These are phyloP conservation scores for Balaenoptera acutorostrata DNA, from an alignment of 2,113 vertebrate genomes.

Conservation along the genomic window DNA sequence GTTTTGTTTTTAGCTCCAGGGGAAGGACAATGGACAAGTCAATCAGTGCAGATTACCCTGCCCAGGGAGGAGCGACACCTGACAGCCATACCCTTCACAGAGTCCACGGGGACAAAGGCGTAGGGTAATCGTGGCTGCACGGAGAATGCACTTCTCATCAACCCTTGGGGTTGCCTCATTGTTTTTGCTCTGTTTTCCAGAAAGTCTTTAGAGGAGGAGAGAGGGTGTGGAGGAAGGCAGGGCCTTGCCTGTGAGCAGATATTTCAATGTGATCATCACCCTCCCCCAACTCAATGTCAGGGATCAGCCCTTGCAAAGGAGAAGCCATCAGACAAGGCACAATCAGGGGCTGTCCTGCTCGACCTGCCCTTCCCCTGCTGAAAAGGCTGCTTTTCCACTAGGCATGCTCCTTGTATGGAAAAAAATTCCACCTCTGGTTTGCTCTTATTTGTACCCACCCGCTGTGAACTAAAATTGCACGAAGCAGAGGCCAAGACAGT, in stretches of 20 bases:
- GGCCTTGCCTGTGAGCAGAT: slow-evolving; percentile 41
- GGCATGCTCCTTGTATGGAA: neutral
- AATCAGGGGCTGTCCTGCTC: neutral
- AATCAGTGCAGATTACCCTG: slow-evolving; percentile 37
- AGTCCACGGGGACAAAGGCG: neutral
- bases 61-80: neutral
- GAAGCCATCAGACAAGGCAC: neutral
- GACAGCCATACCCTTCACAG: neutral
- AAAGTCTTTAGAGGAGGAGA: slow-evolving; percentile 33
- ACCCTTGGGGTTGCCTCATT: neutral
- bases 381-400: neutral
- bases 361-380: neutral
- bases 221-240: neutral
- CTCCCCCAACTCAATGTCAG: neutral
- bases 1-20: slow-evolving; percentile 47
- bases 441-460: neutral
- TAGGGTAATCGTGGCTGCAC: neutral
- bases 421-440: neutral
- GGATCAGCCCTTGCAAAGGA: slow-evolving; percentile 43
- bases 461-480: neutral
- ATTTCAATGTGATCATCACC: slow-evolving; percentile 25
- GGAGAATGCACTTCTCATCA: slow-evolving; percentile 53
- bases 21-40: slow-evolving; percentile 52
- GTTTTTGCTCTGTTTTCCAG: slow-evolving; percentile 56
- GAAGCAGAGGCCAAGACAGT: neutral